Conservation (phyloP, 2,888 invertebrate species). For the Helobdella robusta region DNA sequence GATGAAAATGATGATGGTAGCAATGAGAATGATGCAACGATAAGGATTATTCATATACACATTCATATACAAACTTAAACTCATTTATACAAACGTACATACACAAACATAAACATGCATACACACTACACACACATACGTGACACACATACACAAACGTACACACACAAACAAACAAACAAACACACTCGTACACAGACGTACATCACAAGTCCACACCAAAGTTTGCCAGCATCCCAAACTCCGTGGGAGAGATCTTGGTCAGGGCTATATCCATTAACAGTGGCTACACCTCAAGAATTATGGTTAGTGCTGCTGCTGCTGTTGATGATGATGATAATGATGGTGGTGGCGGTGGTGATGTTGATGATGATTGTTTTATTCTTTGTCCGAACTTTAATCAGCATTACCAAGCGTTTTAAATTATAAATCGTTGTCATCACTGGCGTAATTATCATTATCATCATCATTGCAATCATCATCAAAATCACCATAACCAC, state of each 20-base stretch:
- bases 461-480: conserved; percentile 8
- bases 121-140: no score
- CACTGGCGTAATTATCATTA: not conserved
- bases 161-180: no score
- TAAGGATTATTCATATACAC: not conserved
- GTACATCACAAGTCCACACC: conserved; percentile 67
- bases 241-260: conserved; percentile 70
- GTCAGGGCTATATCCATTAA: conserved; percentile 82
- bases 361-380: no score
- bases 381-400: no score
- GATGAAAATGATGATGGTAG: not conserved
- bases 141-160: no score
- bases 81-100: no score
- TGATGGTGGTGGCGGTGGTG: no score
- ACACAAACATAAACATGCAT: no score
- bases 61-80: no score
- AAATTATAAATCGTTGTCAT: not conserved
- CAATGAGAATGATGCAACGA: not conserved
- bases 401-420: not conserved
- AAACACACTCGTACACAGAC: no score
- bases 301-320: conserved; percentile 62
- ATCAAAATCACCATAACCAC: conserved; percentile 1
- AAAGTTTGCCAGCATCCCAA: conserved; percentile 73
- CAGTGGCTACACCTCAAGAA: conserved; percentile 90
- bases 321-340: no score